Percentiles rank a stretch among this genome's conserved stretches.
phyloP scores from a whole-genome alignment of 1,140 invertebrate genomes.

The Lithobius niger region DNA sequence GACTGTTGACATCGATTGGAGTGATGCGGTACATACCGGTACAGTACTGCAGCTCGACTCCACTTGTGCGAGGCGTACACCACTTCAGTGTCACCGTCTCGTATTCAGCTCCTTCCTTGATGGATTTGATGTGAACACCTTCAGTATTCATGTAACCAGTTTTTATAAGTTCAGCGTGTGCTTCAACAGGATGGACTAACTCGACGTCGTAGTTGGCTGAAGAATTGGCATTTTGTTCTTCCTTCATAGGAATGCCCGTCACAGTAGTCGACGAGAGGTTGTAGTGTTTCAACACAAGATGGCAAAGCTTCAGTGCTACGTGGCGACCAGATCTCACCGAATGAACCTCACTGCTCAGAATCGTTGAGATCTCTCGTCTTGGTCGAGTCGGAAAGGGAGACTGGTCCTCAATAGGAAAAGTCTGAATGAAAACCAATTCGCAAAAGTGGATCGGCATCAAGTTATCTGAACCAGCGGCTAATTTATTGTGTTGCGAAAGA shows the following conservation, averaged over 20 bases:
- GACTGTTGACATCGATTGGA: constrained; percentile 83
- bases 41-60: constrained; percentile 58
- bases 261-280: constrained; percentile 89
- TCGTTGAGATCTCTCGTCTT: constrained; percentile 40
- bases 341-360: constrained; percentile 51
- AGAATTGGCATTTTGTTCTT: constrained; percentile 94
- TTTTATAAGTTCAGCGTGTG: constrained; percentile 63
- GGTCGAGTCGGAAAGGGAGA: constrained; percentile 48
- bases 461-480: constrained; percentile 43
- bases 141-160: constrained; percentile 29
- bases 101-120: constrained; percentile 50
- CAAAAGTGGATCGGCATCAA: constrained; percentile 65
- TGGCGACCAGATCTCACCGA: constrained; percentile 47
- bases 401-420: constrained; percentile 61
- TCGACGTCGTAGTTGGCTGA: constrained; percentile 98
- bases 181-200: constrained; percentile 72
- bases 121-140: constrained; percentile 26
- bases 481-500: constrained; percentile 59
- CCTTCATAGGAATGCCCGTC: constrained; percentile 98
- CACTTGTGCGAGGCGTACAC: constrained; percentile 77
- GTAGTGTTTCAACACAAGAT: constrained; percentile 52
- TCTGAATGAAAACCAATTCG: constrained; percentile 76
- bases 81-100: constrained; percentile 79
- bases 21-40: constrained; percentile 77
- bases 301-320: constrained; percentile 32